These are phyloP conservation scores for Monarcha castaneiventris DNA, from an alignment of 2,113 vertebrate species.

Conservation along the genomic window DNA sequence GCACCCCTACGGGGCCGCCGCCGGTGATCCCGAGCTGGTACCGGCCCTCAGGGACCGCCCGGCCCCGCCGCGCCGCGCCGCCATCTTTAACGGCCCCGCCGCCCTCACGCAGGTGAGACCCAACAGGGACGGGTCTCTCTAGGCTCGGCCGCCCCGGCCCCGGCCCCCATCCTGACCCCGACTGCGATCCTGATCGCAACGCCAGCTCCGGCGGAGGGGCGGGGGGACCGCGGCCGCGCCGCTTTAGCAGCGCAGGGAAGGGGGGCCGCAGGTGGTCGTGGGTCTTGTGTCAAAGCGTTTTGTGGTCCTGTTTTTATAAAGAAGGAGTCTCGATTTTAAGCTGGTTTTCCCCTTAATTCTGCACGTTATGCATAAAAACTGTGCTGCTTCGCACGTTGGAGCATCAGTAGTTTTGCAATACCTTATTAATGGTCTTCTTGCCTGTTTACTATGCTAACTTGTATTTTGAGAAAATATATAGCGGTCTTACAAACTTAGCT, in stretches of 20 bases:
- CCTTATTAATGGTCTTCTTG: conserved; percentile 3
- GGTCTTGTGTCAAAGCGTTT: background rate
- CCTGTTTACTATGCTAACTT: conserved; percentile 37
- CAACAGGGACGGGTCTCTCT: accelerated
- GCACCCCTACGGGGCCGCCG: accelerated
- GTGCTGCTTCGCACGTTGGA: background rate
- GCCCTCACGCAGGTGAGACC: background rate
- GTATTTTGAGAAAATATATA: conserved; percentile 46
- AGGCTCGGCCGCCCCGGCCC: too few species aligned
- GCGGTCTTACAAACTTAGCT: conserved; percentile 12
- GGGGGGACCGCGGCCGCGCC: too few species aligned
- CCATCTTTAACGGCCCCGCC: background rate
- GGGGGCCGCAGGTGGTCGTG: background rate
- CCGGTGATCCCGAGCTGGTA: accelerated
- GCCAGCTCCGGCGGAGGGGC: background rate
- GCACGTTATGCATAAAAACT: background rate
- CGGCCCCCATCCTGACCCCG: too few species aligned
- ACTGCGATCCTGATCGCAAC: accelerated
- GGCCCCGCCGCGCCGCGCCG: background rate
- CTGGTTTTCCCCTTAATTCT: background rate
- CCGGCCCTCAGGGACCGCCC: background rate
- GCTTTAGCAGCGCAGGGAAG: accelerated
- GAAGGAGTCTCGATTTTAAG: background rate
- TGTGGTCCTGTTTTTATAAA: background rate
- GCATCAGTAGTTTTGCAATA: background rate